Conservation (phyloP, 2,113 vertebrate genomes). For the Tyto alba region DNA sequence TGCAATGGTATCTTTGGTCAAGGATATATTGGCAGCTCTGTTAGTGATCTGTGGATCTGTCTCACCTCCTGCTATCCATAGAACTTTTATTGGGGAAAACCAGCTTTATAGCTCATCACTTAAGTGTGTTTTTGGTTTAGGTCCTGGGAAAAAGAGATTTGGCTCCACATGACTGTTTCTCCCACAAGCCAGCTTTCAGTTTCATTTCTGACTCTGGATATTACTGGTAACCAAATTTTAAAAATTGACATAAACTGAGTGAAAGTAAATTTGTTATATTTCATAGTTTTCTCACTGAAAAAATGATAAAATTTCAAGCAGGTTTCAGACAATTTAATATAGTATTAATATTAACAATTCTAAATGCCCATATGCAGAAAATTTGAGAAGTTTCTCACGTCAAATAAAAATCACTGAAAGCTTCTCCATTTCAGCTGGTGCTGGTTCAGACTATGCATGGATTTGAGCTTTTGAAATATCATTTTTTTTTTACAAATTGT, state of each 20-base stretch:
- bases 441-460: neutral
- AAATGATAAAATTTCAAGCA: neutral
- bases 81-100: neutral
- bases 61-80: neutral
- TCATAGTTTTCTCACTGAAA: neutral
- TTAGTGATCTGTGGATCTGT: neutral
- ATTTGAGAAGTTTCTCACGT: neutral
- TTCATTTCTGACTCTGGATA: neutral
- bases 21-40: neutral
- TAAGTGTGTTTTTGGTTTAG: neutral
- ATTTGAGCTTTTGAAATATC: neutral
- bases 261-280: neutral
- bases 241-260: neutral
- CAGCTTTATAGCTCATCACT: neutral
- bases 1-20: neutral
- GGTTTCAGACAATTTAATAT: neutral
- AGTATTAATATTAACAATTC: neutral
- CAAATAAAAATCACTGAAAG: neutral
- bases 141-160: neutral
- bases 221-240: neutral
- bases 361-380: neutral
- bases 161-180: neutral
- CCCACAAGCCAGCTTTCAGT: neutral
- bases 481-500: neutral
- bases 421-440: neutral